Base-by-base conservation (phyloP, 1,140 invertebrate genomes). In the Habropoda laboriosa region DNA sequence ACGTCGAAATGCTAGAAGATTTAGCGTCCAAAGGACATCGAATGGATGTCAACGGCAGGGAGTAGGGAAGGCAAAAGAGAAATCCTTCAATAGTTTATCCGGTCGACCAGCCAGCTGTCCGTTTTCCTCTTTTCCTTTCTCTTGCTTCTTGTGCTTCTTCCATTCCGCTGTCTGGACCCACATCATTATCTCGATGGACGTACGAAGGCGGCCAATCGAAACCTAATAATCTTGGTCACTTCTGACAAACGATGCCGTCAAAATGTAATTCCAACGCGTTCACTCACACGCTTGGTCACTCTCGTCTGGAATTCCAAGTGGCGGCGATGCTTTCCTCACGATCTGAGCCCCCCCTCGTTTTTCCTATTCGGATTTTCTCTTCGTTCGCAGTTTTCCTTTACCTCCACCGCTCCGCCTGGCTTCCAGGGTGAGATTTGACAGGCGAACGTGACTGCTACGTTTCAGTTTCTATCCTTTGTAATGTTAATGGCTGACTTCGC, bases 201-300 rank as follows among this genome's bases (percentile, higher is more conserved):
- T 68, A 71, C 57, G 78, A 81, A 82, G 81, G 88, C 85, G 85
- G 84, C 88, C 90, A 91, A 88, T 91, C 90, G 88, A 89, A 91
- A 91, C 90, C 89, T 90, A 91, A 91, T 91, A 91, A 91, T 91
- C 90, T 89, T 79, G 88, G 87, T 89, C 88, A 89, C 90, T 91
- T 86, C 85, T 91, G 89, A 91, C 89, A 91, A 91, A 91, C 88
- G 90, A 90, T 89, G 81, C 89, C 90, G 90, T 90, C 90, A 91
- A 91, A 91, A 91, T 90, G 90, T 91, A 91, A 91, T 91, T 91
- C 88, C 90, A 85, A 81, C 86, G 88, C 82, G 86, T 86, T 91
- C 83, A 85, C 84, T 84, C 89, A 89, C 83, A 83, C 72, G 67
- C 81, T 80, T 30, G 55, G 60, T 70, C 80, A 40, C 58, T 73